Percentiles rank a stretch among this genome's conserved stretches.
Evolutionary conservation across 2,888 invertebrate species (phyloP).

Genomic region (Hyposoter didymator): DNA sequence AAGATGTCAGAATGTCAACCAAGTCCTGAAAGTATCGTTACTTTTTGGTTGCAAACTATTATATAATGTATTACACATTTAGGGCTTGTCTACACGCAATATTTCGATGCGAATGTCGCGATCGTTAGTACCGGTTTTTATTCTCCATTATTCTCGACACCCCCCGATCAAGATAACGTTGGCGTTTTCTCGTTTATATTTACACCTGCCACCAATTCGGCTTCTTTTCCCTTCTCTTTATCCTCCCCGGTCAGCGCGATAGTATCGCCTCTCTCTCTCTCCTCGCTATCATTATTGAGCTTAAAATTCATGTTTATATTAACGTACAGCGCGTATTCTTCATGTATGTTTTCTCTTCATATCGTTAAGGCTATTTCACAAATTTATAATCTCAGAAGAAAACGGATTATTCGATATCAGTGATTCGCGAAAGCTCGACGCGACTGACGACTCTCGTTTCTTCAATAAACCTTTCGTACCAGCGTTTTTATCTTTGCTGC

Average conservation of each 20-base stretch:
- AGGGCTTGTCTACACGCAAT: constrained; percentile 51
- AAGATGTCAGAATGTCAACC: constrained; percentile 67
- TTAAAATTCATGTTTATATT: constrained; percentile 72
- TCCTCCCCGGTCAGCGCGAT: constrained; percentile 20
- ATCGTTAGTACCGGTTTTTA: constrained; percentile 47
- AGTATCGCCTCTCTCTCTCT: constrained; percentile 52
- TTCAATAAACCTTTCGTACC: constrained; percentile 65
- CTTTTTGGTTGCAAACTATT: constrained; percentile 67
- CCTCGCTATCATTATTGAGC: constrained; percentile 73
- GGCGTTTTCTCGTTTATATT: constrained; percentile 48
- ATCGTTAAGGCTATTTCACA: constrained; percentile 73
- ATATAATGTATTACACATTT: constrained; percentile 57
- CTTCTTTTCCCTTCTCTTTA: constrained; percentile 29
- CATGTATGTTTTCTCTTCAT: constrained; percentile 46
- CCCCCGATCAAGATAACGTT: constrained; percentile 21
- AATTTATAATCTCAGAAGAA: constrained; percentile 73
- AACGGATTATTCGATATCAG: constrained; percentile 57
- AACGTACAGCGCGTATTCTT: constrained; percentile 66
- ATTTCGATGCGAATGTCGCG: constrained; percentile 54
- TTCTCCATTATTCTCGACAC: constrained; percentile 20
- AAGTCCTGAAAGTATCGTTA: constrained; percentile 70
- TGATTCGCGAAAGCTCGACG: constrained; percentile 45
- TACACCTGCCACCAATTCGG: constrained; percentile 57
- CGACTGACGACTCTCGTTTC: constrained; percentile 39
- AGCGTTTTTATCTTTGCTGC: constrained; percentile 20